These are phyloP conservation scores for Drosophila ohnishii DNA, from an alignment of 1,140 invertebrate genomes.

Conservation along the genomic window DNA sequence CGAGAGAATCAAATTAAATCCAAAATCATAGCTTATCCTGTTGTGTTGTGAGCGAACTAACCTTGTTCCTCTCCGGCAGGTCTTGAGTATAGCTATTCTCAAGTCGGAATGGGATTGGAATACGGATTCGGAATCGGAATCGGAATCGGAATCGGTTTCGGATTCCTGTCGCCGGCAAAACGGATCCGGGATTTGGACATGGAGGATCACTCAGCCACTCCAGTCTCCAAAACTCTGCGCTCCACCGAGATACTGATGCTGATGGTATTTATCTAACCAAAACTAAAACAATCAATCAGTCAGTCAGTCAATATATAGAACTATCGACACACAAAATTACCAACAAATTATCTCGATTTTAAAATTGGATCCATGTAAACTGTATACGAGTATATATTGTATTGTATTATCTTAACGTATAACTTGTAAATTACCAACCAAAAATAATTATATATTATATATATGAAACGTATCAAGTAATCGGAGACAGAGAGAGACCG, in stretches of 20 bases:
- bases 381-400: slow-evolving; percentile 61
- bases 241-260: slow-evolving; percentile 61
- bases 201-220: slow-evolving; percentile 30
- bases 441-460: slow-evolving; percentile 32
- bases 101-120: slow-evolving; percentile 46
- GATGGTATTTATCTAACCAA: slow-evolving; percentile 83
- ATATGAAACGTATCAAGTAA: slow-evolving; percentile 44
- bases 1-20: slow-evolving; percentile 49
- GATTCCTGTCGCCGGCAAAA: slow-evolving; percentile 41
- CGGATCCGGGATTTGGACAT: slow-evolving; percentile 45
- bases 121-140: slow-evolving; percentile 40
- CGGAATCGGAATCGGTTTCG: slow-evolving; percentile 53
- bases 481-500: slow-evolving; percentile 67
- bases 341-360: slow-evolving; percentile 78
- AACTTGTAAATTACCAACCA: slow-evolving; percentile 46
- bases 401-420: slow-evolving; percentile 59
- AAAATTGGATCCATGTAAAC: slow-evolving; percentile 68
- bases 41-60: slow-evolving; percentile 83
- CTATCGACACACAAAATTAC: slow-evolving; percentile 79
- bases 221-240: slow-evolving; percentile 42
- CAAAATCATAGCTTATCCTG: slow-evolving; percentile 80
- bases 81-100: slow-evolving; percentile 80
- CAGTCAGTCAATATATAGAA: slow-evolving; percentile 64
- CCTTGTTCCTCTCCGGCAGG: slow-evolving; percentile 84
- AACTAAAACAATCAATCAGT: slow-evolving; percentile 69